phyloP scores from a whole-genome alignment of 2,113 vertebrate species.

The Theristicus caerulescens region DNA sequence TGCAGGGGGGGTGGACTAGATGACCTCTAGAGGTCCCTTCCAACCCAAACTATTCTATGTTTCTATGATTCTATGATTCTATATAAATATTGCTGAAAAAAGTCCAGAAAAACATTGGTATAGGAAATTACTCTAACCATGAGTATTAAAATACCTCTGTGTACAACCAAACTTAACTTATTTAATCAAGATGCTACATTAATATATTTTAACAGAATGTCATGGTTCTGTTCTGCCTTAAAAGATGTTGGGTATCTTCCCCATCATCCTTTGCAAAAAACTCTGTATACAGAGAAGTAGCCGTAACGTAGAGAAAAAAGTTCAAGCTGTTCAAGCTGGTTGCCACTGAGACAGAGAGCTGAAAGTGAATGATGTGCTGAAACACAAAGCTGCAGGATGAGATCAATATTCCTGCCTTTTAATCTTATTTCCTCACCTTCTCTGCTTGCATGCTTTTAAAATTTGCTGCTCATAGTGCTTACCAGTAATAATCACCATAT shows the following conservation, averaged over 20 bases:
- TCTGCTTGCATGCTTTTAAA: not conserved
- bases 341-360: not conserved
- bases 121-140: not conserved
- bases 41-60: no score
- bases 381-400: constrained; percentile 2
- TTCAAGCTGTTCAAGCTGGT: not conserved
- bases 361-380: constrained; percentile 19
- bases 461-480: not conserved
- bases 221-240: not conserved
- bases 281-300: not conserved
- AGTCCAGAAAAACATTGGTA: not conserved
- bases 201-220: not conserved
- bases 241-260: not conserved
- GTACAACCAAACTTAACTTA: not conserved
- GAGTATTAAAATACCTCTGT: not conserved
- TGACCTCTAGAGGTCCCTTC: no score
- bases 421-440: constrained; percentile 12
- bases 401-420: constrained; percentile 46
- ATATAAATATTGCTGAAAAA: not conserved
- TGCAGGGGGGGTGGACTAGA: no score
- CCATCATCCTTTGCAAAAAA: not conserved
- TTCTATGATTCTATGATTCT: not conserved
- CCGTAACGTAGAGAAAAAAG: not conserved
- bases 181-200: not conserved
- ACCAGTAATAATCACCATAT: constrained; percentile 30